These are phyloP conservation scores for Alosa alosa DNA, from an alignment of 2,113 vertebrate species.

Conservation along the genomic window DNA sequence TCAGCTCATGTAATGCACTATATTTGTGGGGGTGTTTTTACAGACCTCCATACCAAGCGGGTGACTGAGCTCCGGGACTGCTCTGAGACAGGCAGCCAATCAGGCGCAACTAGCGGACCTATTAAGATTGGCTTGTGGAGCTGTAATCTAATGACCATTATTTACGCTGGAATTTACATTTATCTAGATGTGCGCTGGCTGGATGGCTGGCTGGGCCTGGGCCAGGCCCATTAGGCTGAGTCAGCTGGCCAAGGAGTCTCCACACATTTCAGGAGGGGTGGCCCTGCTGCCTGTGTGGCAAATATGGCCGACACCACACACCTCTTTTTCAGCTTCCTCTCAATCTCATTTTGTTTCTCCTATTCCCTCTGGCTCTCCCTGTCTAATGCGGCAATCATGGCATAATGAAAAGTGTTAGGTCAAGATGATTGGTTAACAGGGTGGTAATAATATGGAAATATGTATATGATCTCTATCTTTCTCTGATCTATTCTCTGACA, in stretches of 20 bases:
- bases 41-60: neutral
- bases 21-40: neutral
- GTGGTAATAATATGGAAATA: no score
- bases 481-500: no score
- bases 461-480: no score
- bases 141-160: constrained; percentile 20
- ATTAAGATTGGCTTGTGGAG: neutral
- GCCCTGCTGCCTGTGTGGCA: no score
- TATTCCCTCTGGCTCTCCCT: no score
- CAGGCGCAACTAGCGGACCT: neutral
- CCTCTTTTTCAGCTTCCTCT: no score
- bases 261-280: neutral
- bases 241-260: neutral
- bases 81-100: neutral
- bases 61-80: neutral
- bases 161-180: neutral
- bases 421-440: no score
- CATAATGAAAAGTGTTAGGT: no score
- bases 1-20: no score
- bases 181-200: neutral
- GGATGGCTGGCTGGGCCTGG: neutral
- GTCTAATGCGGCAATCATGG: no score
- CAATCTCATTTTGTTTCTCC: no score
- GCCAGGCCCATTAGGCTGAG: neutral
- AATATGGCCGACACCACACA: no score